Percentiles rank a stretch among this genome's conserved stretches.
Conservation (phyloP, 1,140 invertebrate genomes). For the Brachionus rubens region DNA sequence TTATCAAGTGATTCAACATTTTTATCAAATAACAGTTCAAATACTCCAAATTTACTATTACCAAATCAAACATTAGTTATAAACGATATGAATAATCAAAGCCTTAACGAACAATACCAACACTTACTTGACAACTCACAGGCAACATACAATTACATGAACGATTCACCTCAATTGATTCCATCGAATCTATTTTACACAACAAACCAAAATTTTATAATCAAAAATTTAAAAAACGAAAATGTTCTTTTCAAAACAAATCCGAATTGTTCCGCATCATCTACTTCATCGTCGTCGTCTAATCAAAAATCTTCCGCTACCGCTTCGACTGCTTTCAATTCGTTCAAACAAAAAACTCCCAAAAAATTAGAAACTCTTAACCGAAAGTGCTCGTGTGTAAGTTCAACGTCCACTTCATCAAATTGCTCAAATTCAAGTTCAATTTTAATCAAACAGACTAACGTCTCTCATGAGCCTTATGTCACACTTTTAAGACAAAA, state of each 20-base stretch:
- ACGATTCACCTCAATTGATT: neutral
- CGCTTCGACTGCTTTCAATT: neutral
- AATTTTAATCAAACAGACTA: neutral
- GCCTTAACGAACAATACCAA: slow-evolving; percentile 35
- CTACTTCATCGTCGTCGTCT: neutral
- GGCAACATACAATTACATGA: neutral
- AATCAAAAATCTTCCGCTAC: slow-evolving; percentile 8
- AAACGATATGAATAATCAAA: slow-evolving; percentile 6
- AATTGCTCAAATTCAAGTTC: slow-evolving; percentile 12
- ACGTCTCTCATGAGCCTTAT: neutral
- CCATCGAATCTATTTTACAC: neutral
- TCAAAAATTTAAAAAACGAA: slow-evolving; percentile 33
- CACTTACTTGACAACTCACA: slow-evolving; percentile 6
- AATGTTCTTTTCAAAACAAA: slow-evolving; percentile 6
- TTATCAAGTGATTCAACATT: slow-evolving; percentile 29
- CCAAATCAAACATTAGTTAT: neutral
- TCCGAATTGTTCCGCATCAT: neutral
- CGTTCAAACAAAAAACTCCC: neutral
- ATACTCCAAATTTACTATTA: neutral
- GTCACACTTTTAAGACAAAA: neutral
- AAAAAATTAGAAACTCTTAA: slow-evolving; percentile 24
- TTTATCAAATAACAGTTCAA: neutral
- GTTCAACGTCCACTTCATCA: slow-evolving; percentile 6
- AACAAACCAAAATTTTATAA: slow-evolving; percentile 1
- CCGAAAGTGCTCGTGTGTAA: slow-evolving; percentile 28